phyloP scores from a whole-genome alignment of 2,888 invertebrate genomes.

The Phyllotreta striolata region DNA sequence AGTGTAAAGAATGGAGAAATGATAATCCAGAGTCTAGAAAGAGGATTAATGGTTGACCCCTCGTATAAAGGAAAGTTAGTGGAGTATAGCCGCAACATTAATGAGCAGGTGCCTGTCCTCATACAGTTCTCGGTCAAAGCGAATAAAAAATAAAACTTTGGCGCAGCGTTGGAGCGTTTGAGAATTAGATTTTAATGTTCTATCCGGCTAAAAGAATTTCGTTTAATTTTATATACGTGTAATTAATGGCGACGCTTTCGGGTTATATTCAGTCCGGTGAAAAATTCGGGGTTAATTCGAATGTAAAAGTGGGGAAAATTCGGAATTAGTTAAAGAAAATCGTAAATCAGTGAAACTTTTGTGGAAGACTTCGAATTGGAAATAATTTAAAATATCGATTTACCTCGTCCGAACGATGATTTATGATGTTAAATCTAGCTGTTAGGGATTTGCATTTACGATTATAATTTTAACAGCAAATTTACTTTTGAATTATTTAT shows the following conservation, averaged over 20 bases:
- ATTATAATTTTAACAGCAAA: constrained; percentile 7
- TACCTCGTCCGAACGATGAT: neutral
- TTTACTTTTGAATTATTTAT: neutral
- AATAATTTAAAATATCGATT: constrained; percentile 2
- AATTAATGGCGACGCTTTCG: too few species aligned
- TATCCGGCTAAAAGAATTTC: too few species aligned
- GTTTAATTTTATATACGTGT: too few species aligned
- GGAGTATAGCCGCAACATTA: constrained; percentile 51
- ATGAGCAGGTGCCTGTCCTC: constrained; percentile 50
- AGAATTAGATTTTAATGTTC: constrained; percentile 5
- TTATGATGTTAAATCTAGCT: neutral
- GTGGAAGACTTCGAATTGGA: too few species aligned
- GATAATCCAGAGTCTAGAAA: neutral
- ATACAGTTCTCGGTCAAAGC: constrained; percentile 35
- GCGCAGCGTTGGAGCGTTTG: constrained; percentile 19
- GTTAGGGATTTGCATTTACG: constrained; percentile 1
- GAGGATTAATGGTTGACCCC: neutral
- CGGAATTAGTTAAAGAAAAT: too few species aligned
- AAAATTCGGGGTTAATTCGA: too few species aligned
- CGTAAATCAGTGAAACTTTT: too few species aligned
- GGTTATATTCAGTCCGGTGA: too few species aligned
- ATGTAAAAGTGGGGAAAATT: too few species aligned
- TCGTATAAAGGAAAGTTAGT: constrained; percentile 42
- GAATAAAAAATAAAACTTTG: constrained; percentile 50
- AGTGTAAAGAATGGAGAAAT: too few species aligned